Percentiles rank a stretch among this genome's conserved stretches.
Conservation (phyloP, 2,888 invertebrate genomes). For the Acanthopleura granulata region DNA sequence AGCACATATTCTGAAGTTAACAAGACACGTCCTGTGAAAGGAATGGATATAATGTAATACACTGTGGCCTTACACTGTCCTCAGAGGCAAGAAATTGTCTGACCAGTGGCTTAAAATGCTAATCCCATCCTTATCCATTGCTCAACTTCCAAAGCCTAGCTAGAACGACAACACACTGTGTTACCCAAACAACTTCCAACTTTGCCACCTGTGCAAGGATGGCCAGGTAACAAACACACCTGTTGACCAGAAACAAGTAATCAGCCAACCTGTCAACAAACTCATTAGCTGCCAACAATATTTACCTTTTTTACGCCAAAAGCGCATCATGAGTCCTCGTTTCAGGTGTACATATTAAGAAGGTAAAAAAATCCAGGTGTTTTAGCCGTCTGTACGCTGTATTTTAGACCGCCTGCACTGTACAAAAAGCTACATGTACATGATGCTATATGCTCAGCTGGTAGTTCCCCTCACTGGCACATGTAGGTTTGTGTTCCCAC, state of each 20-base stretch:
- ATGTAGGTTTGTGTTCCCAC: too few species aligned
- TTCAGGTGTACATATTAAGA: background rate
- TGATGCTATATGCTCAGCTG: too few species aligned
- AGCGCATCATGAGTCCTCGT: conserved; percentile 2
- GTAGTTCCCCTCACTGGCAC: too few species aligned
- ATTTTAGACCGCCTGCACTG: too few species aligned
- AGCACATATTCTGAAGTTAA: too few species aligned
- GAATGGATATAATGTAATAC: too few species aligned
- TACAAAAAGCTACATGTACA: too few species aligned
- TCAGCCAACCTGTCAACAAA: background rate
- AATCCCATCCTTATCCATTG: background rate
- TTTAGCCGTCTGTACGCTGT: too few species aligned
- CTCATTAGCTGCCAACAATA: background rate
- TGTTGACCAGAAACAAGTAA: background rate
- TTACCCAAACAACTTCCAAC: background rate
- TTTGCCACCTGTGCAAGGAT: background rate
- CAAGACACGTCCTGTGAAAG: too few species aligned
- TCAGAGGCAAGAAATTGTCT: background rate
- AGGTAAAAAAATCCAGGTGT: too few species aligned
- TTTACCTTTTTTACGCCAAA: conserved; percentile 4
- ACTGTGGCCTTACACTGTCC: too few species aligned
- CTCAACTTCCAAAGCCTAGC: background rate
- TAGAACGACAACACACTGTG: background rate
- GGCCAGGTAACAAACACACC: background rate
- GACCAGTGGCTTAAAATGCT: background rate